A percentile compares a stretch with the other conserved stretches of the same genome.
Conservation (phyloP, 2,113 vertebrate genomes). For the Rynchops niger region DNA sequence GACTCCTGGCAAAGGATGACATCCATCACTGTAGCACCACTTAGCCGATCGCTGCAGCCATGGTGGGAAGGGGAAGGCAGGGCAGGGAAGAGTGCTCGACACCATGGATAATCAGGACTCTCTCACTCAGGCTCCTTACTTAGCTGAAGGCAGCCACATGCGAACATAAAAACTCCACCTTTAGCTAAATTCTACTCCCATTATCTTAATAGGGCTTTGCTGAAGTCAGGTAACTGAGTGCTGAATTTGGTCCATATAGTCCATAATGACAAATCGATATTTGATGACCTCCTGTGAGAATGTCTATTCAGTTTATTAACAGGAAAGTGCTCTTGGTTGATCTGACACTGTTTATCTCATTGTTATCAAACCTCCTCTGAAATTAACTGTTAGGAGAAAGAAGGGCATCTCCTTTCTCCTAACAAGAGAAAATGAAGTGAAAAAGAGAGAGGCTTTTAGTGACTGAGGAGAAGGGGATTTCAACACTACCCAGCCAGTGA, state of each 20-base stretch:
- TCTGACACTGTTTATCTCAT: not conserved
- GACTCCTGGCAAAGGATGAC: not conserved
- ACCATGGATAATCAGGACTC: not conserved
- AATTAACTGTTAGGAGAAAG: not conserved
- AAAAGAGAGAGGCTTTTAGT: not conserved
- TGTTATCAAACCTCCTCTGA: not conserved
- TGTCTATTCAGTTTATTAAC: not conserved
- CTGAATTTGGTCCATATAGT: not conserved
- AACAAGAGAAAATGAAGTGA: not conserved
- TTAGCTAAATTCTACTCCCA: not conserved
- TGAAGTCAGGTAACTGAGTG: not conserved
- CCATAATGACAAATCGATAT: not conserved
- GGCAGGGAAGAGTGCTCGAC: not conserved
- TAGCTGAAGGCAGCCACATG: not conserved
- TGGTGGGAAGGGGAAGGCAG: not conserved
- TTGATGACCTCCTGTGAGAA: constrained; percentile 11
- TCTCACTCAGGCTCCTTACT: not conserved
- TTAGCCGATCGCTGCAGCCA: not conserved
- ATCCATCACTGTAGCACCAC: not conserved
- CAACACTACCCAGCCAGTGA: not conserved
- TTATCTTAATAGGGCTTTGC: not conserved
- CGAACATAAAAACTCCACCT: not conserved
- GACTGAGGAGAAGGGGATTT: not conserved
- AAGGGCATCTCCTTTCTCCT: not conserved
- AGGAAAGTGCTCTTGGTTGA: not conserved